Conservation (phyloP, 1,140 invertebrate genomes). For the Hylaeus volcanicus region DNA sequence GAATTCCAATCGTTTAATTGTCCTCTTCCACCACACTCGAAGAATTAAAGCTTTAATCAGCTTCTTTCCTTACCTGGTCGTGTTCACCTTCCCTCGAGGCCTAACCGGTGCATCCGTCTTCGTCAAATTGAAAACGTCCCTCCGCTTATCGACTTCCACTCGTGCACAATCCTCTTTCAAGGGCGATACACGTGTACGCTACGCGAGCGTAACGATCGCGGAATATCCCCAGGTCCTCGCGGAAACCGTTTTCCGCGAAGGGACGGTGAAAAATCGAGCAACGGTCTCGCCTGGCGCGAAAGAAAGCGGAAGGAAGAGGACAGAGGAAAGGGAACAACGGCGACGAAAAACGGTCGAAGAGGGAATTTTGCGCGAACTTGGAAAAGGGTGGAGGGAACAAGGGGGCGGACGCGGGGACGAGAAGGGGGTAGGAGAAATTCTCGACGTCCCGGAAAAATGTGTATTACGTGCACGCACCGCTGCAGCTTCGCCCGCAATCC, state of each 20-base stretch:
- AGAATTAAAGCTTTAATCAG: no score
- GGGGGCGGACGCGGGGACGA: background rate
- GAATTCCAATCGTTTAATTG: no score
- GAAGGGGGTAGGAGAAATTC: slow-evolving; percentile 44
- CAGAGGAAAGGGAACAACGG: slow-evolving; percentile 16
- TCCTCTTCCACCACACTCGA: no score
- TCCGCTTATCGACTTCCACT: no score
- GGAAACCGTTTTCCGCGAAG: background rate
- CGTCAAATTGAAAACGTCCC: no score
- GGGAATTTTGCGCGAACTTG: slow-evolving; percentile 31
- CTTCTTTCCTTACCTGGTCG: no score
- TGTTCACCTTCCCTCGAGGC: no score
- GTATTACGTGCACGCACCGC: slow-evolving; percentile 60
- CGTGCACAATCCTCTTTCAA: no score
- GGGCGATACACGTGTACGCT: no score
- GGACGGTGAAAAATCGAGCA: background rate
- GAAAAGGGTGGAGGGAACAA: background rate
- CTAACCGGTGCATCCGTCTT: no score
- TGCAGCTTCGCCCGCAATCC: slow-evolving; percentile 36
- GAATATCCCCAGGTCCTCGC: background rate
- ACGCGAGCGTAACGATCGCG: no score
- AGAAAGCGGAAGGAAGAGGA: slow-evolving; percentile 2
- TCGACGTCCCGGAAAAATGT: slow-evolving; percentile 62
- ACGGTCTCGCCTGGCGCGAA: background rate
- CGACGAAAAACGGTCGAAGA: slow-evolving; percentile 11